Conservation (phyloP, 2,113 vertebrate species). For the Leucosticte australis region DNA sequence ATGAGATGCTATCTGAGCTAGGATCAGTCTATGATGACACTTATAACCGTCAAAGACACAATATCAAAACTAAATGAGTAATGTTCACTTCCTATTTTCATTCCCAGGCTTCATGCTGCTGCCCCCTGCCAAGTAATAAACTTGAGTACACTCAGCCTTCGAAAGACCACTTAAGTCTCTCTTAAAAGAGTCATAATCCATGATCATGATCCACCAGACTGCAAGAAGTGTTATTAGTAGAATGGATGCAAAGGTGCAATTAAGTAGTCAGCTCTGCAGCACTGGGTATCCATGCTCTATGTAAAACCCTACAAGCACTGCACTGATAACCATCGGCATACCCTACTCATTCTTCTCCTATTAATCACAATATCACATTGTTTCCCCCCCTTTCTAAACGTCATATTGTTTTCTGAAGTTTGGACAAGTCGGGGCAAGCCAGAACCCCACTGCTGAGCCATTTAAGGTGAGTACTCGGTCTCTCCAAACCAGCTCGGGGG, state of each 20-base stretch:
- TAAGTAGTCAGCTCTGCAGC: background rate
- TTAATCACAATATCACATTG: background rate
- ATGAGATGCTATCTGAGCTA: background rate
- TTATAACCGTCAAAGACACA: background rate
- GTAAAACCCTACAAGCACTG: background rate
- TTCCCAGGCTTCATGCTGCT: background rate
- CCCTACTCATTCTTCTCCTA: background rate
- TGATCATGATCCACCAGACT: rapidly evolving
- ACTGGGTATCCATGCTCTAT: background rate
- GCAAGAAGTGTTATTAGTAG: background rate
- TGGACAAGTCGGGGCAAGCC: background rate
- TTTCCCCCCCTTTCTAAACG: background rate
- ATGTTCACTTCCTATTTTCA: background rate
- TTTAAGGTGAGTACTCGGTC: background rate
- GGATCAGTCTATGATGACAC: background rate
- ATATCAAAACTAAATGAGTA: background rate
- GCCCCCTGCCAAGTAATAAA: background rate
- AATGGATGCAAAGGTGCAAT: background rate
- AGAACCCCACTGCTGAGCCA: background rate
- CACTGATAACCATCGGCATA: background rate
- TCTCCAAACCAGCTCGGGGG: background rate
- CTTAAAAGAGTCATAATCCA: background rate
- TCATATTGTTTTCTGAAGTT: background rate
- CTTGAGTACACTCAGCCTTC: background rate
- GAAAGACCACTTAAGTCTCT: background rate